Base-by-base conservation (phyloP, 2,888 invertebrate genomes). In the Lobophora halterata region DNA sequence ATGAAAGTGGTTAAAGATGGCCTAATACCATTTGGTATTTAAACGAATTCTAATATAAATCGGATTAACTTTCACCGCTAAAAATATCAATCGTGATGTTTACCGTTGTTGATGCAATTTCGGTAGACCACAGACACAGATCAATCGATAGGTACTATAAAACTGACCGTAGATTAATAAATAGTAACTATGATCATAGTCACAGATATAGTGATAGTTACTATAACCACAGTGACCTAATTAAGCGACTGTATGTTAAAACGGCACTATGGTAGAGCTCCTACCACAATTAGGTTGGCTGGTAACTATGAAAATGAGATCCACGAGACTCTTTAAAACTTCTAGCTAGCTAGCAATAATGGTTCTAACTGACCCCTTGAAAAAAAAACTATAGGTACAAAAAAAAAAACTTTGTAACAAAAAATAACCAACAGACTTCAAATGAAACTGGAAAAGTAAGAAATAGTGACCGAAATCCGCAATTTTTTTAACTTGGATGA, bases 91-190 rank as follows among this genome's bases (percentile, higher is more conserved):
- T 10, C 12, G 6, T 3, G 19, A 8, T 20, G 16, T 6, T 17
- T 17, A 5, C 18, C 19, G 11, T 21, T 9, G 12, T 23, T 28
- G 27, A 18, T 27, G 27, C 21, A 32, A 32, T 20, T 20, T 31
- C 11, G 31, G 38, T 32, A 10, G 7, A 38, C 38, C 32, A 27
- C 38, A 23, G 16, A 31, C 38, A 23, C 11, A 27, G 37, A 14
- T 25, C 9, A 12, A 18, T 12, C 14, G 16, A 27, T 7, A 12
- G 28, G 27, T 17, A 28, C n/a, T 16, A 19, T 9, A 4, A 12
- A 5, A 5, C 8, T 5, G 9, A 6, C 16, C 1, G 8, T 29
- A 30, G 37, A n/a, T 30, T n/a, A n/a, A n/a, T n/a, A n/a, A 20
- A 27, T 7, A 12, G 28, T 34, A 11, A 28, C n/a, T 16, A 19